A percentile compares a stretch with the other conserved stretches of the same genome.
phyloP scores from a whole-genome alignment of 2,113 vertebrate species.

The Oncorhynchus gorbuscha region DNA sequence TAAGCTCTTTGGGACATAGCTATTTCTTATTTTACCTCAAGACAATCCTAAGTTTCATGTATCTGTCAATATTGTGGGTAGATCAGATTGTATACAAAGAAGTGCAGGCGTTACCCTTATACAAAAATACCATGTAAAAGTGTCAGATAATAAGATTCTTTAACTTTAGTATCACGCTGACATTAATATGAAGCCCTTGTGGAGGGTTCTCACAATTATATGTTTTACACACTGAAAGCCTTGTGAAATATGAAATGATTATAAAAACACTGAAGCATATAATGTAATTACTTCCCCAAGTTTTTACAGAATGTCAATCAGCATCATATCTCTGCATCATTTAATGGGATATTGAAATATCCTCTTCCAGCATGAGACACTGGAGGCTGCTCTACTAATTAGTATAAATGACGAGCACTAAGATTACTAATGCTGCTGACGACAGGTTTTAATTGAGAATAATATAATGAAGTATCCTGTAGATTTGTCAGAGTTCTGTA shows the following conservation, averaged over 20 bases:
- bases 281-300: constrained; percentile 71
- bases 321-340: constrained; percentile 68
- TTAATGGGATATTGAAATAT: constrained; percentile 80
- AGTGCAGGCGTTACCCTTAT: no score
- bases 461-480: constrained; percentile 74
- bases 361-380: constrained; percentile 70
- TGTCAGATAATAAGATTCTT: constrained; percentile 8
- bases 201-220: constrained; percentile 12
- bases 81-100: no score
- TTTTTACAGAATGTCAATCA: constrained; percentile 76
- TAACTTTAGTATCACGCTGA: constrained; percentile 6
- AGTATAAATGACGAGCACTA: constrained; percentile 75
- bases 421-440: constrained; percentile 78
- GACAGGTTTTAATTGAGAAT: constrained; percentile 80
- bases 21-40: no score
- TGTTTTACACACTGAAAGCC: constrained; percentile 43
- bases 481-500: constrained; percentile 58
- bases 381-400: constrained; percentile 72
- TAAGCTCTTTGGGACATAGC: constrained; percentile 22
- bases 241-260: constrained; percentile 62
- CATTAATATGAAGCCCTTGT: constrained; percentile 10
- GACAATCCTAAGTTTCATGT: constrained; percentile 46
- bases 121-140: not conserved
- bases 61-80: constrained; percentile 35
- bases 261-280: constrained; percentile 67